Percentiles rank a stretch among this genome's conserved stretches.
Conservation (phyloP, 1,140 invertebrate species). For the Neodiprion lecontei region DNA sequence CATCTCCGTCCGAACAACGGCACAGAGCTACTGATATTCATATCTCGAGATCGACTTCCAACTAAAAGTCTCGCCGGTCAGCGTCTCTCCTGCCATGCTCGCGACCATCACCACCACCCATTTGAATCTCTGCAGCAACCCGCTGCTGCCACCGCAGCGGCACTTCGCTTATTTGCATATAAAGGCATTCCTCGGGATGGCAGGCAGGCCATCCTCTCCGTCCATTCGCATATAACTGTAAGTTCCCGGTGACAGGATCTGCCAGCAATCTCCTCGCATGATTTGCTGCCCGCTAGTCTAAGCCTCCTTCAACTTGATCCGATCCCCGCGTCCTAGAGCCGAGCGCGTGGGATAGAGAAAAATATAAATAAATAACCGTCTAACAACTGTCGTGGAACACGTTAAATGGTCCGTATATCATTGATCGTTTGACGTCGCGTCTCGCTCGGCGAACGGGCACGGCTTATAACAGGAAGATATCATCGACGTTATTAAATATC, state of each 20-base stretch:
- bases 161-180: conserved; percentile 58
- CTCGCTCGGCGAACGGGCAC: no score
- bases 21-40: conserved; percentile 37
- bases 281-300: conserved; percentile 45
- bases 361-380: no score
- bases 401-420: no score
- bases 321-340: no score
- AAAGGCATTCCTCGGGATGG: conserved; percentile 59
- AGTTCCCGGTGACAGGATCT: conserved; percentile 58
- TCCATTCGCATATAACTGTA: conserved; percentile 52
- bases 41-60: conserved; percentile 51
- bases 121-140: conserved; percentile 32
- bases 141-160: conserved; percentile 38
- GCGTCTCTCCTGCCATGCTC: conserved; percentile 19
- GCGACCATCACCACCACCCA: conserved; percentile 31
- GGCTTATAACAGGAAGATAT: no score
- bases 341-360: no score
- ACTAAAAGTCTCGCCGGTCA: conserved; percentile 33
- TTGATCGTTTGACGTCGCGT: no score
- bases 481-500: no score
- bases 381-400: no score
- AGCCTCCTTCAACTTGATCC: conserved; percentile 23
- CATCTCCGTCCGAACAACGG: conserved; percentile 38
- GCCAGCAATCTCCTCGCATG: conserved; percentile 56
- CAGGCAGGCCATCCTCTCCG: conserved; percentile 35